These are phyloP conservation scores for Dromiciops gliroides DNA, from an alignment of 2,113 vertebrate genomes.

Conservation along the genomic window DNA sequence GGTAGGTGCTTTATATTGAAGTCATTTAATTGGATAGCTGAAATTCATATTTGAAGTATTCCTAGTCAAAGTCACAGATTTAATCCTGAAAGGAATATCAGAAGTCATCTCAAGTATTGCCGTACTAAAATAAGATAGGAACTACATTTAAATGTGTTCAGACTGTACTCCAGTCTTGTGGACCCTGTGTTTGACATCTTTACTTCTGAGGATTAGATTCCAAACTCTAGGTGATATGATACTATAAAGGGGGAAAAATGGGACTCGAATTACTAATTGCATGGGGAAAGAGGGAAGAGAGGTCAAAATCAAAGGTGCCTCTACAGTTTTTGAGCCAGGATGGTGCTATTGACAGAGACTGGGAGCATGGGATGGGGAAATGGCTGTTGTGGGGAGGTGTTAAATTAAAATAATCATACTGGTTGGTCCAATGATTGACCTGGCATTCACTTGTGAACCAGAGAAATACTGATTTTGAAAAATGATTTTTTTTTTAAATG, in stretches of 20 bases:
- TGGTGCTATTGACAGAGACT: neutral
- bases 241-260: neutral
- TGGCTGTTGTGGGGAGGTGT: neutral
- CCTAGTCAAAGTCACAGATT: neutral
- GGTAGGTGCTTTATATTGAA: neutral
- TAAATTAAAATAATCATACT: neutral
- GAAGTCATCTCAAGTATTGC: neutral
- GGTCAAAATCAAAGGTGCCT: neutral
- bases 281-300: neutral
- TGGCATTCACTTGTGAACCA: neutral
- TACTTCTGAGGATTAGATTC: neutral
- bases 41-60: neutral
- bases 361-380: neutral
- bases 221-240: neutral
- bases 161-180: neutral
- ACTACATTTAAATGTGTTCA: neutral
- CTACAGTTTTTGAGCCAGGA: neutral
- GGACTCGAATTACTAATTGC: neutral
- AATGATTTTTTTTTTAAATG: conserved; percentile 22
- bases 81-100: neutral
- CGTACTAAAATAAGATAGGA: neutral
- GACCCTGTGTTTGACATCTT: neutral
- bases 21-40: neutral
- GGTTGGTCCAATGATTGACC: neutral
- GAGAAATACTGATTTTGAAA: conserved; percentile 20